Base-by-base conservation (phyloP, 2,888 invertebrate genomes). In the Mythimna ferrago region DNA sequence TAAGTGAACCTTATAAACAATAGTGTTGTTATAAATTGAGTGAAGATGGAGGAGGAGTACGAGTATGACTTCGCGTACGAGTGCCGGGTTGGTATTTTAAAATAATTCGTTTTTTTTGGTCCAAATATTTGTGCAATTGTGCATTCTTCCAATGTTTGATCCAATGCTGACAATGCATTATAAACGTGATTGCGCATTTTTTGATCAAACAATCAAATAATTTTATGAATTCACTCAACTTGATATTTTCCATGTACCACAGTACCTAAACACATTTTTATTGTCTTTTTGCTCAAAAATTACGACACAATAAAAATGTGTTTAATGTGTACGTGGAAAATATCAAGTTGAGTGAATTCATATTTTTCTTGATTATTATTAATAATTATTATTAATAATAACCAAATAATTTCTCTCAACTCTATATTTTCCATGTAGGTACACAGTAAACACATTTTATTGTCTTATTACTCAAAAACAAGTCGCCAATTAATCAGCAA, bases 51-150 rank as follows among this genome's bases (percentile, higher is more conserved):
- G 96, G 96, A 95, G 85, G 96, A 96, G 81, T 96, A 97, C 92
- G 97, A 97, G 89, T 97, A 97, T 94, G 97, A 97, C 93, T 97
- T 97, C 95, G 96, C 97, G 81, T 97, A 96, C 93, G 97, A 97
- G 94, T 97, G 97, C 94, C 96, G 97, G 97, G 97, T 97, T 94
- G 92, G 96, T 96, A 93, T 91, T 83, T 84, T 84, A 70, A 21
- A 70, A 44, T 21, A 60, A 65, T 68, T 51, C 62, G 64, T 60
- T 66, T 14, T 56, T 80, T 77, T 72, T 48, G 44, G 58, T 35
- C 14, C 61, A 68, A 71, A 79, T 67, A 75, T 80, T 73, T 48
- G 41, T 64, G 41, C n/a, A 75, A 78, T 72, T 48, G 41, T 64
- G 41, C 21, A 21, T 51, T 61, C 11, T 57, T 3, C 68, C 48